Evolutionary conservation across 2,888 invertebrate species (phyloP).

Genomic region (Cataglyphis cursor): DNA sequence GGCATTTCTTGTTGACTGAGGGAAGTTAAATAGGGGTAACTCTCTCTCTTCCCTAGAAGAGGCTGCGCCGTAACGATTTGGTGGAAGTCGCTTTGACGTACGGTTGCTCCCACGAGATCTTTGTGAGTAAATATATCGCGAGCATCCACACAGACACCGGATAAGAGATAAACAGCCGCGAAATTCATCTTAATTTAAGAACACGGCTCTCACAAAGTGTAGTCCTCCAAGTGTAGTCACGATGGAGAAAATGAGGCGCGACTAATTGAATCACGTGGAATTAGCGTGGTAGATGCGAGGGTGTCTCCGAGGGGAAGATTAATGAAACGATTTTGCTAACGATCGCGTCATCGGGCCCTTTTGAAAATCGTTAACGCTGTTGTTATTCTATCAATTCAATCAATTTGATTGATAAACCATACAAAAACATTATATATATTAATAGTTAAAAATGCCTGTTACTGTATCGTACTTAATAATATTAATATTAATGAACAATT

Average conservation of each 20-base stretch:
- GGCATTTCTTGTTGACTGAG: constrained; percentile 37
- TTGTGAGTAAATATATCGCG: constrained; percentile 63
- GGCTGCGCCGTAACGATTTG: constrained; percentile 44
- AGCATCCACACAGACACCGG: constrained; percentile 48
- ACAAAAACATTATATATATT: background rate
- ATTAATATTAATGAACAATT: too few relatives aligned
- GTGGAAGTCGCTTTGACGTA: constrained; percentile 53
- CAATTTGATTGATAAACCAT: background rate
- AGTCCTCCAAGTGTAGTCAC: constrained; percentile 64
- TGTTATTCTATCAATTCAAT: background rate
- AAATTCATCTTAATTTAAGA: constrained; percentile 81
- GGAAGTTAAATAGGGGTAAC: constrained; percentile 53
- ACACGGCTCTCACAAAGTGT: constrained; percentile 80
- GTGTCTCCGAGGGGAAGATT: constrained; percentile 79
- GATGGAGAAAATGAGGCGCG: constrained; percentile 63
- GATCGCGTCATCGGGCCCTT: constrained; percentile 66
- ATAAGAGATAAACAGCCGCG: constrained; percentile 45
- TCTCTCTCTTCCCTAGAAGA: background rate
- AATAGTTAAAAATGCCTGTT: background rate
- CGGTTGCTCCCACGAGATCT: constrained; percentile 53
- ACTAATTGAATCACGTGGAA: constrained; percentile 85
- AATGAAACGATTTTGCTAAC: constrained; percentile 82
- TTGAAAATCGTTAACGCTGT: constrained; percentile 20
- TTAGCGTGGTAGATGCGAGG: constrained; percentile 80
- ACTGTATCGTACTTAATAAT: too few relatives aligned